Evolutionary conservation across 2,113 vertebrate species (phyloP), one percentile per base, ranked within the genome.

Genomic region (Pipa parva): DNA sequence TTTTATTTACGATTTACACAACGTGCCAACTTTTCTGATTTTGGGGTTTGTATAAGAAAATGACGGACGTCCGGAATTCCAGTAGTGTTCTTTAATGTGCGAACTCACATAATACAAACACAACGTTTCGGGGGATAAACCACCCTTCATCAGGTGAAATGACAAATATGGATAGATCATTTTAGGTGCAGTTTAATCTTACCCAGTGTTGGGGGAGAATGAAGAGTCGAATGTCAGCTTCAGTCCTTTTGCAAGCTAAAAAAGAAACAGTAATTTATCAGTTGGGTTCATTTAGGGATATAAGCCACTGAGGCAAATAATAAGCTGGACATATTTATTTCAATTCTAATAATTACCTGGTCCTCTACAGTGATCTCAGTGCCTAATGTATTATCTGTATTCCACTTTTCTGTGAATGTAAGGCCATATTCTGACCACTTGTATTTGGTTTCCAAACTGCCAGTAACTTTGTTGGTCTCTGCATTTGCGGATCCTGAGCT

Each of bases 141-240:
- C n/a, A n/a, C n/a, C n/a, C n/a, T n/a, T n/a, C n/a, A n/a, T n/a
- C n/a, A n/a, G n/a, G n/a, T n/a, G n/a, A n/a, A n/a, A n/a, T n/a
- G n/a, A n/a, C n/a, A n/a, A n/a, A n/a, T n/a, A n/a, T n/a, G n/a
- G n/a, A n/a, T n/a, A n/a, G n/a, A n/a, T n/a, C n/a, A n/a, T n/a
- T 42, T 42, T 3, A 42, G n/a, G 5, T n/a, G 17, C 71, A 63
- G 15, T 66, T 75, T 66, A 50, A 51, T 72, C 87, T 92, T 92
- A 98, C 96, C 96, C 96, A 54, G 96, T 99, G 80, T 98, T 99
- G 72, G 96, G 96, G 10, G 95, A 97, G 85, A 99, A 99, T 70
- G 94, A 92, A 2, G 96, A 97, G 68, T 98, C 95, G 45, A 99
- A 94, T 2, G 94, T 98, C 83, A 99, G 73, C 90, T 98, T 98